phyloP scores from a whole-genome alignment of 1,140 invertebrate genomes.

The Ctenoplectra terminalis region DNA sequence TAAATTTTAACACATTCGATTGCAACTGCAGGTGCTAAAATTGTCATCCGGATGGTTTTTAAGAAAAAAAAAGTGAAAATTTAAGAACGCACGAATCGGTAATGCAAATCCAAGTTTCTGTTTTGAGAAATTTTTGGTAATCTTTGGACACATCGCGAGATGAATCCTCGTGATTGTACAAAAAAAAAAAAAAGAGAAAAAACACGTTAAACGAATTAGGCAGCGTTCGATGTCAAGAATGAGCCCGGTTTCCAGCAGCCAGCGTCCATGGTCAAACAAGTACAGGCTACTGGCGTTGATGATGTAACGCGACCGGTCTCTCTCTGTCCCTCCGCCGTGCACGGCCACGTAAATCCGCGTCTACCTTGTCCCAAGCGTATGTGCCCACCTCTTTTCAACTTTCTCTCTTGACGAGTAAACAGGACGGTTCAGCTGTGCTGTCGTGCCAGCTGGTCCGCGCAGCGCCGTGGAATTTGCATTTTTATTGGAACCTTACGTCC shows the following conservation, averaged over 20 bases:
- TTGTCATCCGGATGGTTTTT: neutral
- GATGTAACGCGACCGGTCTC: constrained; percentile 56
- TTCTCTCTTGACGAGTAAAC: constrained; percentile 58
- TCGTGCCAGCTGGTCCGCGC: constrained; percentile 49
- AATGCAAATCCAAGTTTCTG: neutral
- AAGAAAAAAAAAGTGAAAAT: neutral
- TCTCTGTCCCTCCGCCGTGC: neutral
- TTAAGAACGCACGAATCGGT: neutral
- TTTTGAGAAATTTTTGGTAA: neutral
- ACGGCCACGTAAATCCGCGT: constrained; percentile 58
- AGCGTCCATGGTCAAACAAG: constrained; percentile 12
- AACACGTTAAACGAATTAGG: neutral
- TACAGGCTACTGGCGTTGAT: constrained; percentile 21
- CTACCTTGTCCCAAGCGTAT: constrained; percentile 20
- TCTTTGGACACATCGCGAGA: neutral
- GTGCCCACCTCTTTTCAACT: constrained; percentile 52
- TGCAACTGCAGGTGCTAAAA: neutral
- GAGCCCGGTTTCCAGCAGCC: neutral
- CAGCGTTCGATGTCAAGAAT: neutral
- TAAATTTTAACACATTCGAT: neutral
- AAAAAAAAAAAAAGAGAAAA: neutral
- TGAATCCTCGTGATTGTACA: neutral
- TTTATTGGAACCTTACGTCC: constrained; percentile 74
- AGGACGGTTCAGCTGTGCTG: constrained; percentile 58
- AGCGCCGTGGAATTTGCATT: constrained; percentile 75